Evolutionary conservation across 2,888 invertebrate genomes (phyloP), one percentile per base, ranked within the genome.

Genomic region (Cephus rjabovi): DNA sequence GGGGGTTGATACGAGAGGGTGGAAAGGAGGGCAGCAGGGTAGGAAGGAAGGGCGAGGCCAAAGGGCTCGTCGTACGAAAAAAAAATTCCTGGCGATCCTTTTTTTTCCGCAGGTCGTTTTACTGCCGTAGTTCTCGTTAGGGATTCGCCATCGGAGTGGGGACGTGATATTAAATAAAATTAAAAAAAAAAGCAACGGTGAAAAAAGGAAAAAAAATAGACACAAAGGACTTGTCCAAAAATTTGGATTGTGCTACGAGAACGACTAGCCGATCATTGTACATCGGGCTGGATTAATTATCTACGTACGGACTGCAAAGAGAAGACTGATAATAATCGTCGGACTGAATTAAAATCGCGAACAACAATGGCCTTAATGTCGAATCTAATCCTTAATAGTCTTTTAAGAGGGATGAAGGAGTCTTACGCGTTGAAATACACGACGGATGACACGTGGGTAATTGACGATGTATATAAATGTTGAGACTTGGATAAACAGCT

Each of bases 391-490:
- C 30, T 71, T 34, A 34, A 23, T 34, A 77, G 75, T 79, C 75
- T 76, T 74, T 76, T 69, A 74, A 80, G 80, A 78, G 79, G 78
- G 75, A 79, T 77, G 80, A 81, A 77, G 79, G 80, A 79, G 81
- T 78, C 79, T 77, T 80, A 80, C 77, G 77, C 79, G 77, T 76
- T 77, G 75, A 81, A 82, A 78, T 79, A 81, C 71, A 77, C 76
- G 80, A 79, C 80, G 79, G 79, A 75, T 76, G 73, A 79, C 78
- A 77, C 78, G 69, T 77, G 75, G 76, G 80, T 79, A 81, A 80
- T 83, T 23, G 23, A 56, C 82, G 83, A 84, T 82, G 79, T 82
- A 79, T 76, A 83, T 84, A 81, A 83, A 82, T 80, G 76, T 15
- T 56, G 56, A 56, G 23, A 56, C 56, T 56, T 9, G 56, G 56